phyloP scores from a whole-genome alignment of 2,888 invertebrate genomes.

The Antheraea yamamai region DNA sequence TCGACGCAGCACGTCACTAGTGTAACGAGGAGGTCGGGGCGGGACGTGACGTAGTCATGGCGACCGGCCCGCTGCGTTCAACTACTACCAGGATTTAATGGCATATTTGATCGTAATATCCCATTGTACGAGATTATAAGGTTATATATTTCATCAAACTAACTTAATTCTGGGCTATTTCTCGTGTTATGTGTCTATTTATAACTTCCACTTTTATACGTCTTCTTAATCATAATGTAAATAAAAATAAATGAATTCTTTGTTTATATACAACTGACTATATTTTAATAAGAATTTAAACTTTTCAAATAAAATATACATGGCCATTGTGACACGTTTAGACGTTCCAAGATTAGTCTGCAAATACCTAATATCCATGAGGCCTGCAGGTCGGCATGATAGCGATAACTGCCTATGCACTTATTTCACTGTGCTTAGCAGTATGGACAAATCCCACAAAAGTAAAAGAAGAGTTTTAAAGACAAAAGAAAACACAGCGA shows the following conservation, averaged over 20 bases:
- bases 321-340: no score
- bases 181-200: neutral
- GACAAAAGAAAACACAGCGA: neutral
- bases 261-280: no score
- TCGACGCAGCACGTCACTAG: conserved; percentile 42
- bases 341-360: no score
- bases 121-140: neutral
- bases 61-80: conserved; percentile 29
- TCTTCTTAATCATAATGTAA: no score
- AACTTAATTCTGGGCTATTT: neutral
- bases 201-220: neutral
- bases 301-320: no score
- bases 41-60: conserved; percentile 49
- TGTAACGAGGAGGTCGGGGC: conserved; percentile 34
- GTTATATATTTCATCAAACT: neutral
- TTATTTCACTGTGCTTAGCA: no score
- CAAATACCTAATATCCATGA: no score
- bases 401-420: no score
- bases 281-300: no score
- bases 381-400: no score
- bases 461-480: neutral
- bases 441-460: no score
- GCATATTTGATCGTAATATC: neutral
- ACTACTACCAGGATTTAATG: conserved; percentile 13
- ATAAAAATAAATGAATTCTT: no score